phyloP scores from a whole-genome alignment of 2,113 vertebrate species.

The Condylura cristata region DNA sequence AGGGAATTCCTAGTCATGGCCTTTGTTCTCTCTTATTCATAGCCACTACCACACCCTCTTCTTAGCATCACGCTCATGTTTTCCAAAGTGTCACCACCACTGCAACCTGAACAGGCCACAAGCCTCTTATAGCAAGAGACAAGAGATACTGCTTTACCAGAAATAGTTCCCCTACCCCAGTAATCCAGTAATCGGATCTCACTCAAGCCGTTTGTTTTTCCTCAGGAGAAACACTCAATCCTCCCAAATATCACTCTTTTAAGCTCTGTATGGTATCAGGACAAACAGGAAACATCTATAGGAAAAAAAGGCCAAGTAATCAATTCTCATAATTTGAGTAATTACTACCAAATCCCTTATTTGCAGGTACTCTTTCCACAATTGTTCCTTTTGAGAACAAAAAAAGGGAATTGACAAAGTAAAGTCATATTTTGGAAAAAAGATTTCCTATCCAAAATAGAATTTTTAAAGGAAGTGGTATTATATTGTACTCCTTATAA shows the following conservation, averaged over 20 bases:
- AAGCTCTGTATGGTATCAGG: not conserved
- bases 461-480: conserved; percentile 26
- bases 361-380: not conserved
- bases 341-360: not conserved
- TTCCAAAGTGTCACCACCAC: conserved; percentile 58
- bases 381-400: not conserved
- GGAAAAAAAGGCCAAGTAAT: not conserved
- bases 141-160: not conserved
- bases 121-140: conserved; percentile 38
- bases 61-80: conserved; percentile 56
- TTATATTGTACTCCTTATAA: not conserved
- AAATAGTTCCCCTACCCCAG: not conserved
- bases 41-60: not conserved
- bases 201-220: conserved; percentile 25
- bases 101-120: conserved; percentile 57
- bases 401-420: not conserved
- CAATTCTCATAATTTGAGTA: conserved; percentile 30
- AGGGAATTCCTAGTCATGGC: not conserved
- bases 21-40: conserved; percentile 23
- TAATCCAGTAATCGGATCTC: not conserved
- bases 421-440: not conserved
- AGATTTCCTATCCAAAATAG: conserved; percentile 21
- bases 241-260: not conserved
- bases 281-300: not conserved
- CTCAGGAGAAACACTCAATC: not conserved